Base-by-base conservation (phyloP, 2,113 vertebrate species). In the Nyctereutes procyonoides region DNA sequence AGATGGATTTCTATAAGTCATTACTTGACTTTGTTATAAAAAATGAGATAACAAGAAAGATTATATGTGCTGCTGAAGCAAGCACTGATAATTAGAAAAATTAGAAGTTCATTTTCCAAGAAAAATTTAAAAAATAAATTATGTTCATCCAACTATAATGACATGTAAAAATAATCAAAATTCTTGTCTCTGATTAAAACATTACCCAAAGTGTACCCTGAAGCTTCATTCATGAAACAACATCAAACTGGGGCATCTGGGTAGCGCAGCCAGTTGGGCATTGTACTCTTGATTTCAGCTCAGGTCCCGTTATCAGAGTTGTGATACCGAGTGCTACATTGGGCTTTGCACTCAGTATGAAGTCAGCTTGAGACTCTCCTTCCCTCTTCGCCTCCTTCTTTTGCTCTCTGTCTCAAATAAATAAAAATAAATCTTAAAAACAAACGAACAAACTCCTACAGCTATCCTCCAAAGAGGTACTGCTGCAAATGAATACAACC, bases 131-230 rank as follows among this genome's bases (percentile, higher is more conserved):
- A 92, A 63, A 58, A 43, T 32, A 73, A 87, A 85, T 82, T 77
- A 35, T 43, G 15, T 83, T 90, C 30, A 76, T 74, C 12, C 10
- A 82, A 82, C 16, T 38, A 76, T 65, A 10, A 71, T 48, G 28
- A 38, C 32, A 76, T 51, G 56, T 91, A 85, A 73, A 95, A 74
- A 53, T 93, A 77, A 83, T 62, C 32, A 65, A 96, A 87, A 96
- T 95, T 92, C 32, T 92, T 74, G n/a, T 20, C 58, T 69, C 32
- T 30, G 79, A 82, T 12, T 58, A 86, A 95, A 90, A 94, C 17
- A 76, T 74, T 63, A 80, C n/a, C 63, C 56, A 69, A 95, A 90
- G 8, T 55, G 14, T 82, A 88, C 12, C 30, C 10, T 48, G 32
- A n/a, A n/a, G 35, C 71, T 88, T 84, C 84, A 22, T 88, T 85